Base-by-base conservation (phyloP, 2,797 vertebrate genomes). In the Phrynocephalus vlangalii region DNA sequence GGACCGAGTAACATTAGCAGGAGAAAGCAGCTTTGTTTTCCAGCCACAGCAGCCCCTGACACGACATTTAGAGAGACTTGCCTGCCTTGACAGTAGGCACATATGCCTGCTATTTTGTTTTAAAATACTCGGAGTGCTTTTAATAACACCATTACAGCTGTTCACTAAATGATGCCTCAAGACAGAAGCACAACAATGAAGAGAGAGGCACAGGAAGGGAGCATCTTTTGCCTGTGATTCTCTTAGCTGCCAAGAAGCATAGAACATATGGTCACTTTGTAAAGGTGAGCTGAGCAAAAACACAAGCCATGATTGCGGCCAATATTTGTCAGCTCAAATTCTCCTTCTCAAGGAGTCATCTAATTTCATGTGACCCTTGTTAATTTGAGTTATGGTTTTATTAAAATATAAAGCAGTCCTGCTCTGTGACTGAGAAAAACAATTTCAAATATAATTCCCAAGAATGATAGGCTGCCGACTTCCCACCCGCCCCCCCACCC, bases 111-210 rank as follows among this genome's bases (percentile, higher is more conserved):
- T 92, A 94, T 92, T 96, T 95, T 94, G 87, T 92, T 95, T 94
- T 94, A 94, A 95, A 96, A 93, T 94, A 89, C 92, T 93, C 83
- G 86, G 92, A 92, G 88, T 92, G 90, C 92, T 96, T 96, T 96
- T 95, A 95, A 95, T 94, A 95, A 93, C 92, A 93, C 89, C 91
- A 94, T 95, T 96, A 92, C 93, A 95, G 96, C 95, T 96, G 93
- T 95, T 95, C 91, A 88, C 90, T 92, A 92, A 95, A 92, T 86
- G 88, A 95, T 86, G 90, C 90, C 92, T 95, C 91, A 90, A 96
- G 91, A 94, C 84, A 92, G 91, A 94, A 94, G 90, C 85, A 93
- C 87, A 26, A 76, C 92, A 93, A 93, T 88, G 91, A 94, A 87
- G 93, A 95, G 78, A 90, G 87, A 94, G 86, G 87, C 88, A 92